These are phyloP conservation scores for Xenopus borealis DNA, from an alignment of 2,113 vertebrate genomes.

Conservation along the genomic window DNA sequence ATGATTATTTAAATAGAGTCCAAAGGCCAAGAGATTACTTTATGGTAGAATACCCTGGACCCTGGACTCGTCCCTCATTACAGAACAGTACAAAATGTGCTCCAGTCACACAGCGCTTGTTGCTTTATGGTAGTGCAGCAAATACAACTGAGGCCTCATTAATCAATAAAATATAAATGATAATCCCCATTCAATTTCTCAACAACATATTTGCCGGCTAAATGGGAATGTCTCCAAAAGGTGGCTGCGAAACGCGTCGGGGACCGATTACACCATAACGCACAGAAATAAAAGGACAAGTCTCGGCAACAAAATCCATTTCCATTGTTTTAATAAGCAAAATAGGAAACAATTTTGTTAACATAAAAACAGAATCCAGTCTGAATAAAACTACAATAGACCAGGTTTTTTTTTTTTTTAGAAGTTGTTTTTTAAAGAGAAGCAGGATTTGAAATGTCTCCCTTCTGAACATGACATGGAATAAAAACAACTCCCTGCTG, in stretches of 20 bases:
- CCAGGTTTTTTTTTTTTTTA: slow-evolving; percentile 90
- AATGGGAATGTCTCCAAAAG: background rate
- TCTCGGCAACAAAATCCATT: slow-evolving; percentile 79
- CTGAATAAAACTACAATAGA: slow-evolving; percentile 98
- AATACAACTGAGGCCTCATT: no score
- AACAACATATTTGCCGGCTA: no score
- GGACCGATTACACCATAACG: no score
- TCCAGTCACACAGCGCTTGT: background rate
- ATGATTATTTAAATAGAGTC: slow-evolving; percentile 32
- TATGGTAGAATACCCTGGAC: slow-evolving; percentile 37
- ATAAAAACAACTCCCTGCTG: slow-evolving; percentile 93
- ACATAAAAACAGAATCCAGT: slow-evolving; percentile 98
- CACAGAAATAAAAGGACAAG: slow-evolving; percentile 47
- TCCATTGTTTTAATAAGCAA: slow-evolving; percentile 99
- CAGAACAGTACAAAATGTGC: background rate
- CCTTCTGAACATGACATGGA: slow-evolving; percentile 92
- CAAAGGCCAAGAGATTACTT: slow-evolving; percentile 34
- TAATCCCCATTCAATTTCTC: no score
- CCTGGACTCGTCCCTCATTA: slow-evolving; percentile 22
- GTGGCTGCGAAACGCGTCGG: slow-evolving; percentile 5
- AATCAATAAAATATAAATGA: no score
- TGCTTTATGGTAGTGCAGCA: no score
- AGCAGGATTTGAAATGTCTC: slow-evolving; percentile 98
- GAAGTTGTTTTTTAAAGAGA: slow-evolving; percentile 81
- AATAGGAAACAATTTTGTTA: slow-evolving; percentile 99